phyloP scores from a whole-genome alignment of 2,888 invertebrate species.

The Teinopalpus imperialis region DNA sequence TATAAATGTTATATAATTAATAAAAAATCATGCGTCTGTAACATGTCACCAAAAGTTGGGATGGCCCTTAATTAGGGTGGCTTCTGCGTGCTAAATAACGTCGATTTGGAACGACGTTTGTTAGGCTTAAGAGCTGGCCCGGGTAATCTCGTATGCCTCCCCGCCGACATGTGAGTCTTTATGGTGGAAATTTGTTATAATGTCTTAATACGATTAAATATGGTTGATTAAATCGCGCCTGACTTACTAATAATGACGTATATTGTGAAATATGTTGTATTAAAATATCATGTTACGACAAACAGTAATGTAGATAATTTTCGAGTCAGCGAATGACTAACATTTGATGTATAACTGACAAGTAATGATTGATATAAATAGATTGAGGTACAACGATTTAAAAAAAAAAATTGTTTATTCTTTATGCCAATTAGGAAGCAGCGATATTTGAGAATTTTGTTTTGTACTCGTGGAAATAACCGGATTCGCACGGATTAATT shows the following conservation, averaged over 20 bases:
- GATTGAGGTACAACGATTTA: no score
- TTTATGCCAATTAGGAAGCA: no score
- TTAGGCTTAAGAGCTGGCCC: conserved; percentile 55
- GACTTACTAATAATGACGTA: background rate
- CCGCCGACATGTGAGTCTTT: conserved; percentile 15
- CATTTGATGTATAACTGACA: no score
- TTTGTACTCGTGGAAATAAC: no score
- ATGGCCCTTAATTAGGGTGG: conserved; percentile 63
- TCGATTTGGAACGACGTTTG: conserved; percentile 65
- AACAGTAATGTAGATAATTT: no score
- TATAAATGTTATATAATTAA: conserved; percentile 14
- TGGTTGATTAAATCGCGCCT: conserved; percentile 26
- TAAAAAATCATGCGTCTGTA: conserved; percentile 18
- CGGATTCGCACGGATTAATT: no score
- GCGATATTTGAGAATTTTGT: no score
- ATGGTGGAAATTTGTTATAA: conserved; percentile 30
- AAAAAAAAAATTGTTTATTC: no score
- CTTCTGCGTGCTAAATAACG: conserved; percentile 61
- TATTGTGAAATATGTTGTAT: no score
- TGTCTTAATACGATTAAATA: conserved; percentile 34
- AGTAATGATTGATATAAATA: no score
- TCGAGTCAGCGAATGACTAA: no score
- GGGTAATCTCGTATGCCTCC: conserved; percentile 43
- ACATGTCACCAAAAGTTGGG: conserved; percentile 67
- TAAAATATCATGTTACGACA: no score